Base-by-base conservation (phyloP, 1,140 invertebrate genomes). In the Megalopta genalis region DNA sequence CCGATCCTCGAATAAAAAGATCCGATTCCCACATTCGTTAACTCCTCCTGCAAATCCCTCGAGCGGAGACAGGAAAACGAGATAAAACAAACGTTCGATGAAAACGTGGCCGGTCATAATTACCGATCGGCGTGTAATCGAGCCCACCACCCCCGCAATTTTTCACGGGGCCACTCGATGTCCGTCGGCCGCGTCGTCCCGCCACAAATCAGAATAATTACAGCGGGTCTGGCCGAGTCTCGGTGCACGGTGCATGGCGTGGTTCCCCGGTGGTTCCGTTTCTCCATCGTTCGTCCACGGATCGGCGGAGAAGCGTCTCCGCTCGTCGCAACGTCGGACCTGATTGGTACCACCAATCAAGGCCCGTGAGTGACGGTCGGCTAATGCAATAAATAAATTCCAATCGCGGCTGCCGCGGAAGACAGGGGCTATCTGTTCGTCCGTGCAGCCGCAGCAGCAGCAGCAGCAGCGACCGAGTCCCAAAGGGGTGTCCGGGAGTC, bases 311-410 rank as follows among this genome's bases (percentile, higher is more conserved):
- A 46, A 23, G 70, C 54, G 67, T 73, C 65, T 16, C 37, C 8
- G 54, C 25, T 73, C 52, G 75, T 68, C 75, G 72, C 70, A 83
- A 78, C 85, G 77, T 66, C 57, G 83, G 77, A 76, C 69, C 77
- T 85, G 87, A 88, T 87, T 78, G 84, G 77, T 76, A 88, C 78
- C 82, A 82, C 82, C 86, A 87, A 88, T 88, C 86, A 86, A 84
- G 80, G 37, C 10, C 80, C 65, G 69, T 84, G 88, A 82, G 83
- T 86, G 88, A 89, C 85, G 86, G 77, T 69, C 76, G 88, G 69
- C 83, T 88, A 89, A 89, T 89, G 88, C 85, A 89, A 89, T 89
- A 89, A 89, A 89, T 89, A 88, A 89, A 89, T 89, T 89, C 87
- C 86, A 86, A 89, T 89, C 85, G 85, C 67, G n/a, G 83, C 83